Percentiles rank a stretch among this genome's conserved stretches.
phyloP scores from a whole-genome alignment of 2,113 vertebrate genomes.

The Salvator merianae region DNA sequence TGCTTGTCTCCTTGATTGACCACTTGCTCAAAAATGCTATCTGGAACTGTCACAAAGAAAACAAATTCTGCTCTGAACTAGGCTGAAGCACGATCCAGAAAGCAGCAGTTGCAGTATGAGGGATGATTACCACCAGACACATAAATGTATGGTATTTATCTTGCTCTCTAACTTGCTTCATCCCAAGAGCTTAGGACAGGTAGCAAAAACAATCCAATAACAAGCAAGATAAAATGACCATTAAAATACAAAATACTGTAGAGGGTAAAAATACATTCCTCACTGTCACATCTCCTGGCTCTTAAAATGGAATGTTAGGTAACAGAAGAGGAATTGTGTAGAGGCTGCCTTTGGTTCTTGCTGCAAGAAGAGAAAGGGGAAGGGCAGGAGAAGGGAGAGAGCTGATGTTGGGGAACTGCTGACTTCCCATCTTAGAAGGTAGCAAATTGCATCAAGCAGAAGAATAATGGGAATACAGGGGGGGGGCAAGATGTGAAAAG shows the following conservation, averaged over 20 bases:
- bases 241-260: neutral
- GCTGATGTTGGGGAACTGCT: neutral
- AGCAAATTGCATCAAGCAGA: neutral
- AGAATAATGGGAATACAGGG: neutral
- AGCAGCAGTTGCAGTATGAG: neutral
- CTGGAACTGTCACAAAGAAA: neutral
- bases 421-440: too few species aligned
- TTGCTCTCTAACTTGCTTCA: neutral
- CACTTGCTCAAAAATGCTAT: neutral
- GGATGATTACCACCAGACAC: neutral
- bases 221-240: neutral
- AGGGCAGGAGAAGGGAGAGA: neutral
- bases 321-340: neutral
- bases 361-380: neutral
- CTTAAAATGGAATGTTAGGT: neutral
- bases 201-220: neutral
- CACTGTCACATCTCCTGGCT: neutral
- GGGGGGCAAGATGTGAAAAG: neutral
- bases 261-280: neutral
- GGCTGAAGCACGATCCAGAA: neutral
- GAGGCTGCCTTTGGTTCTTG: neutral
- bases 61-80: neutral
- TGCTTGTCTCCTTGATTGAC: neutral
- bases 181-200: neutral
- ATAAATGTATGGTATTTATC: slow-evolving; percentile 2